phyloP scores from a whole-genome alignment of 2,888 invertebrate genomes.

The Chaitophorus viminalis region DNA sequence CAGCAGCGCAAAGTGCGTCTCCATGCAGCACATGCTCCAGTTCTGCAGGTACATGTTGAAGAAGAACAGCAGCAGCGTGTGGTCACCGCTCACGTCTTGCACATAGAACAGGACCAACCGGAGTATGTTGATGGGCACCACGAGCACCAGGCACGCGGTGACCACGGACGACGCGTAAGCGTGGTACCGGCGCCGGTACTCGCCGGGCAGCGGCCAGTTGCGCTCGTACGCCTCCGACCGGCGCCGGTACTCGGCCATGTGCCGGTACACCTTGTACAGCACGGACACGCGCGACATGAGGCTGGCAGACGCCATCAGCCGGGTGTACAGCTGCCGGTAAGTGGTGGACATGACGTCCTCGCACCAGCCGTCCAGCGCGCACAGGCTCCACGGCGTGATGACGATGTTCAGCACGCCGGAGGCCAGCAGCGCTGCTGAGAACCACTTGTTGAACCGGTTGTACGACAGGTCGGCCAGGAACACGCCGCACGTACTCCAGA shows the following conservation, averaged over 20 bases:
- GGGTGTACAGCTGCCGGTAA: conserved; percentile 48
- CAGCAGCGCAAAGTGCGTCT: conserved; percentile 40
- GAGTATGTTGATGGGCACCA: conserved; percentile 13
- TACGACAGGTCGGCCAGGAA: conserved; percentile 2
- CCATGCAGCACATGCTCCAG: conserved; percentile 38
- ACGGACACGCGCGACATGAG: conserved; percentile 8
- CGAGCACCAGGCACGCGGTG: background rate
- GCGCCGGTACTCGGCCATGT: conserved; percentile 4
- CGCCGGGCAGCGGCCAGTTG: conserved; percentile 18
- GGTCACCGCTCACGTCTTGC: background rate
- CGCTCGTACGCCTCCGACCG: conserved; percentile 15
- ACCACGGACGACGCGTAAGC: conserved; percentile 9
- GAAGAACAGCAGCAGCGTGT: conserved; percentile 36
- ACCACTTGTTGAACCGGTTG: conserved; percentile 13
- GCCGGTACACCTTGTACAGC: background rate
- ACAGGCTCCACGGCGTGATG: conserved; percentile 23
- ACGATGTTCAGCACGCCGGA: conserved; percentile 20
- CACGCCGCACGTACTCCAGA: conserved; percentile 39
- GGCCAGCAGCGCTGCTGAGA: background rate
- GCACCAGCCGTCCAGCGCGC: conserved; percentile 46
- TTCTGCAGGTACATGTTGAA: conserved; percentile 62
- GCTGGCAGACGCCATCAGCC: conserved; percentile 6
- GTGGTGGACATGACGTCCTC: conserved; percentile 31
- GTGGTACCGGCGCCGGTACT: background rate
- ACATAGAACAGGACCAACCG: conserved; percentile 20